Base-by-base conservation (phyloP, 1,140 invertebrate species). In the Solenopsis invicta region DNA sequence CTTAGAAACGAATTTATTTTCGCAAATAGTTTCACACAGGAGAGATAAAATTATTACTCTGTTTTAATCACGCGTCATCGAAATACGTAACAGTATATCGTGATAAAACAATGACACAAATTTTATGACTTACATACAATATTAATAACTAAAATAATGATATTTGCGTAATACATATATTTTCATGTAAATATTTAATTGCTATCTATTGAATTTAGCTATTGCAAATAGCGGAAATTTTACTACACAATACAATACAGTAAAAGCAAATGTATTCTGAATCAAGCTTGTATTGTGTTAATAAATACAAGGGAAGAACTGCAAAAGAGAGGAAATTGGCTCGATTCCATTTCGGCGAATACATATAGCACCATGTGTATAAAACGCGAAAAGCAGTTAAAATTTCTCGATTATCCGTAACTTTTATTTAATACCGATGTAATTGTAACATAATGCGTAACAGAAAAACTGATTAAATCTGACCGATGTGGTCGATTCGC, bases 391-490 rank as follows among this genome's bases (percentile, higher is more conserved):
- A 71, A 48, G 54, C 29, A 16, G 8, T 48, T 48, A 13, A 13
- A 18, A 8, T 9, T 59, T 84, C 37, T 48, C 45, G 29, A 29
- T 61, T 12, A 24, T 37, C 34, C 18, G 61, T 2, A 52, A 18
- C 21, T 54, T 45, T 71, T 74, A 74, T 45, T 72, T 59, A 45
- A 74, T 13, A 41, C 61, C 41, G 54, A 48, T 48, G 18, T 72
- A 61, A 56, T 81, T 34, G 77, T 50, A 48, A 29, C 29, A 29
- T 29, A 29, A 41, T 61, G n/a, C 54, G 6, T 2, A 48, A 61
- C 54, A 37, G 61, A 75, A 69, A 56, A 64, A 24, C n/a, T 37
- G 80, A 62, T 74, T 62, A 75, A 84, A 50, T 37, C 74, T 61
- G 2, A n/a, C 24, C 67, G 50, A 81, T 48, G 24, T 54, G 61